Base-by-base conservation (phyloP, 2,888 invertebrate species). In the Eupithecia tripunctaria region DNA sequence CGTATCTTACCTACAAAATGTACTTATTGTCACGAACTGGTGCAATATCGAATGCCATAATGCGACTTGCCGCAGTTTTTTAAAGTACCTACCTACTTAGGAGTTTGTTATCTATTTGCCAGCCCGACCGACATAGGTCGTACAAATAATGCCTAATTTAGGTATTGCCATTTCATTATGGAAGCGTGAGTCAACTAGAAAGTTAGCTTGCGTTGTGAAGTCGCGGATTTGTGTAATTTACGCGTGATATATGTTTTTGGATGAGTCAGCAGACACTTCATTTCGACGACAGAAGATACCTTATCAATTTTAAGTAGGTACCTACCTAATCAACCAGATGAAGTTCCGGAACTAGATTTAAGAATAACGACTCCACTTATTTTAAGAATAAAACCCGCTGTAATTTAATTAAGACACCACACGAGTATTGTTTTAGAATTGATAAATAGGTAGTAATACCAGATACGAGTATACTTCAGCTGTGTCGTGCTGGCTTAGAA, bases 171-270 rank as follows among this genome's bases (percentile, higher is more conserved):
- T 60, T 29, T 60, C 29, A 29, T 29, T 29, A 59, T 29, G 29
- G 60, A 27, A 25, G 60, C 60, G 29, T 60, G 60, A 60, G 60
- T 60, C 60, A 60, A 60, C 60, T 27, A 29, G 60, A 60, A 60
- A 60, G 60, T 60, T 18, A 18, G 60, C 18, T 59, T 18, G 60
- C 29, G 29, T 59, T 18, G 60, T 18, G 29, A 7, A 60, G 29
- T 27, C 29, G 60, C 60, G 60, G 21, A 12, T 60, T 29, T 60
- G 60, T 60, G 29, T 59, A 60, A 29, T 60, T 29, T 29, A 60
- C 56, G 25, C 4, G 56, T 56, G 29, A 18, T 29, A 29, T 60
- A 29, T 29, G 29, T 29, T 60, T 60, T 60, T 60, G 8, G 60
- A 29, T 60, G 60, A 60, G 60, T 60, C 60, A 60, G 60, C 7